Evolutionary conservation across 2,888 invertebrate species (phyloP).

Genomic region (Petrophora chlorosata): DNA sequence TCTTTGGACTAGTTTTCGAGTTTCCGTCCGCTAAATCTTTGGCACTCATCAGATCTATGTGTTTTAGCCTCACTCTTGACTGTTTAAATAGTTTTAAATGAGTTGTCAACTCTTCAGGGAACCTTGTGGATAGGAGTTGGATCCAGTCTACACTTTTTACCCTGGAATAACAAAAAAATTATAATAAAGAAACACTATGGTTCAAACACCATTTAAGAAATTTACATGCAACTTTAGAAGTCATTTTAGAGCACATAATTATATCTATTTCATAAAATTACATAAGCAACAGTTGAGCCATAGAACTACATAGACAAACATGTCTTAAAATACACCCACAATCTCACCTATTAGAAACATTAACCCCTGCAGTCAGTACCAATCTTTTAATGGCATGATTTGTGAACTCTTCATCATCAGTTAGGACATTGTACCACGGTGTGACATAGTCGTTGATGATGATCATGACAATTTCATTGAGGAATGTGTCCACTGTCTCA

Average conservation of each 20-base stretch:
- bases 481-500: constrained; percentile 92
- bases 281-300: too few relatives aligned
- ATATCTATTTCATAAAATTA: too few relatives aligned
- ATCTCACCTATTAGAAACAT: constrained; percentile 87
- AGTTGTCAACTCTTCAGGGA: constrained; percentile 95
- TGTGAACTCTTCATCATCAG: constrained; percentile 89
- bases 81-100: constrained; percentile 94
- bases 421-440: constrained; percentile 87
- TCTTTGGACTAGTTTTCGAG: constrained; percentile 68
- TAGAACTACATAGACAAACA: neutral
- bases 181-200: too few relatives aligned
- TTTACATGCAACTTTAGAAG: too few relatives aligned
- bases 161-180: constrained; percentile 42
- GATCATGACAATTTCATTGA: constrained; percentile 92
- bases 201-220: too few relatives aligned
- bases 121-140: constrained; percentile 91
- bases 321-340: neutral
- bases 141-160: constrained; percentile 96
- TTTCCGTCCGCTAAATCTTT: constrained; percentile 73
- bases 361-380: constrained; percentile 85
- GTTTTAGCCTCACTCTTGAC: constrained; percentile 84
- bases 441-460: constrained; percentile 92
- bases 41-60: constrained; percentile 68
- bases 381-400: constrained; percentile 86
- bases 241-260: too few relatives aligned